phyloP scores from a whole-genome alignment of 2,888 invertebrate species.

The Ophioninae sp. region DNA sequence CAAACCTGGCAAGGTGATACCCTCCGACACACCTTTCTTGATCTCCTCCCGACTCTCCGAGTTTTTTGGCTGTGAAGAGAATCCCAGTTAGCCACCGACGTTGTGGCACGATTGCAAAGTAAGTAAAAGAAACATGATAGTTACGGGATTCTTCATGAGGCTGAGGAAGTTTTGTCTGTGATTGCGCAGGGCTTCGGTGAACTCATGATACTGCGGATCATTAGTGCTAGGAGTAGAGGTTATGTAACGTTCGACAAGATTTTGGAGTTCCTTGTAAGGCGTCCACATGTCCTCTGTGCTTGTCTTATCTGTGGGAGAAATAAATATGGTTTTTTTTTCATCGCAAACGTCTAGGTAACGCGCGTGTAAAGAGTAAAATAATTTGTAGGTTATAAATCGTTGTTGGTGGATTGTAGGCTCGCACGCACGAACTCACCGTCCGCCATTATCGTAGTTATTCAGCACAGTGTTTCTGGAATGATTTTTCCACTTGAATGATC shows the following conservation, averaged over 20 bases:
- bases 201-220: conserved; percentile 83
- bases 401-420: not conserved
- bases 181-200: conserved; percentile 89
- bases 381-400: conserved; percentile 47
- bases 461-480: not conserved
- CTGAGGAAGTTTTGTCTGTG: conserved; percentile 94
- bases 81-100: not conserved
- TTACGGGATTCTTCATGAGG: conserved; percentile 93
- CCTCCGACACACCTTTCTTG: conserved; percentile 89
- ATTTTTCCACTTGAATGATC: not conserved
- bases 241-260: conserved; percentile 87
- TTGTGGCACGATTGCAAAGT: not conserved
- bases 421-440: conserved; percentile 46
- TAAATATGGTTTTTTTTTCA: conserved; percentile 35
- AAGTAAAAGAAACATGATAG: conserved; percentile 10
- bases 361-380: not conserved
- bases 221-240: conserved; percentile 83
- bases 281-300: conserved; percentile 91
- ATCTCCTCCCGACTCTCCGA: conserved; percentile 90
- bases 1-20: conserved; percentile 88
- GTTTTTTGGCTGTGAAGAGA: conserved; percentile 87
- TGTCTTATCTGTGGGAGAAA: conserved; percentile 70
- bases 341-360: not conserved
- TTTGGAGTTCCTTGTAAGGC: conserved; percentile 89
- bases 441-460: conserved; percentile 32